A percentile compares a stretch with the other conserved stretches of the same genome.
Conservation (phyloP, 2,888 invertebrate genomes). For the Tineola bisselliella region DNA sequence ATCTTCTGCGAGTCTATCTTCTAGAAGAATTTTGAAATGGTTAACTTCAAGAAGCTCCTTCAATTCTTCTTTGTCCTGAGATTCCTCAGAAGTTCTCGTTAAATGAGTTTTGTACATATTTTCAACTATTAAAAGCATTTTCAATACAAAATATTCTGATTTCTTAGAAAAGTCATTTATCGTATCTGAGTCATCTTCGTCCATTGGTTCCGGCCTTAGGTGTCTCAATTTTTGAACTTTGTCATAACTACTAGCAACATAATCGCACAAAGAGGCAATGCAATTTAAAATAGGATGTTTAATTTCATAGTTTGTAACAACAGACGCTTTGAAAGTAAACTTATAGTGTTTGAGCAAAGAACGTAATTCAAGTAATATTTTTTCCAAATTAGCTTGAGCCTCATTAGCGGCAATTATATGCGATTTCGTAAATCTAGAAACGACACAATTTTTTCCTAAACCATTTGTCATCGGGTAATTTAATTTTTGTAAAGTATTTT, state of each 20-base stretch:
- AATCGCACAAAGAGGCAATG: conserved; percentile 31
- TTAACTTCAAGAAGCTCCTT: conserved; percentile 68
- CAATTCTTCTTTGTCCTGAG: conserved; percentile 37
- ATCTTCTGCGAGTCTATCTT: conserved; percentile 71
- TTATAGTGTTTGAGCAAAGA: conserved; percentile 37
- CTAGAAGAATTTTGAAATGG: conserved; percentile 73
- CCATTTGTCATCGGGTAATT: conserved; percentile 34
- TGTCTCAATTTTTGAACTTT: conserved; percentile 29
- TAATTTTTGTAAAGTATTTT: conserved; percentile 39
- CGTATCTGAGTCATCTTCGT: conserved; percentile 23
- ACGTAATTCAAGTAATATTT: conserved; percentile 30
- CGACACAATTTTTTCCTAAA: conserved; percentile 26
- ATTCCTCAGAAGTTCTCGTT: conserved; percentile 28
- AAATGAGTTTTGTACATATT: conserved; percentile 55
- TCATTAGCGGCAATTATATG: conserved; percentile 43
- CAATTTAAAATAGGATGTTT: conserved; percentile 44
- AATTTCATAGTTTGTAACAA: conserved; percentile 24
- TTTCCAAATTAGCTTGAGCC: conserved; percentile 33
- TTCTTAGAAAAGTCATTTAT: conserved; percentile 21
- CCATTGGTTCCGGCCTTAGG: conserved; percentile 29
- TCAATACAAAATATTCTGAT: conserved; percentile 47
- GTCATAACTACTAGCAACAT: conserved; percentile 31
- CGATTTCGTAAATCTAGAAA: conserved; percentile 35
- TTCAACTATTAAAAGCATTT: conserved; percentile 38
- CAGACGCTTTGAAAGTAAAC: conserved; percentile 31